Base-by-base conservation (phyloP, 2,797 vertebrate genomes). In the Scleropages formosus region DNA sequence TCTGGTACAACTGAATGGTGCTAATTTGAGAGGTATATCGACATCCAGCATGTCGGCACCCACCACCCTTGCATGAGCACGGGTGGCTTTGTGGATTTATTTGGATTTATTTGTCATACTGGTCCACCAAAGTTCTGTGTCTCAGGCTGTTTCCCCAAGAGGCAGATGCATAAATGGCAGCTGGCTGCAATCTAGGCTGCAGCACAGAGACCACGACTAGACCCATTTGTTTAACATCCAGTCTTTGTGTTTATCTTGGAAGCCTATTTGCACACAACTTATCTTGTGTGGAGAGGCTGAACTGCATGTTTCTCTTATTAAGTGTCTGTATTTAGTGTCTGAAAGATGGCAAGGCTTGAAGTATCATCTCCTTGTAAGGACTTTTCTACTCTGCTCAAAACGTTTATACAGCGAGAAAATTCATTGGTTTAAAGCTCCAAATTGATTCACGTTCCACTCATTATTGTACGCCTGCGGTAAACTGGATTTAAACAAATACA, bases 141-240 rank as follows among this genome's bases (percentile, higher is more conserved):
- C 39, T 39, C 31, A 39, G 31, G 6, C 31, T 39, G 39, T 39
- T 39, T 39, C 31, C 31, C 31, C 39, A 31, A 2, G 31, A 39
- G 31, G 39, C 31, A 2, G 31, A 39, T 39, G 31, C 31, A n/a
- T n/a, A n/a, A 39, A 39, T 39, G 31, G 6, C 31, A 39, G 31
- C n/a, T n/a, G n/a, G n/a, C n/a, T n/a, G n/a, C n/a, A 56, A 20
- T n/a, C 49, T 56, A 27, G 20, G 49, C 11, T 15, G 44, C 11
- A 22, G 39, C n/a, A 51, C 10, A 7, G 24, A 49, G 20, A 26
- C 18, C 53, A 4, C 18, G 15, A 39, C 56, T 46, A 8, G 27
- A 47, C 13, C 9, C 1, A 11, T 61, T 75, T 75, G 65, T 58
- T 75, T 75, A 68, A 60, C 60, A 26, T 75, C 66, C 44, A 22